Evolutionary conservation across 2,113 vertebrate genomes (phyloP).

Genomic region (Nycticebus coucang): DNA sequence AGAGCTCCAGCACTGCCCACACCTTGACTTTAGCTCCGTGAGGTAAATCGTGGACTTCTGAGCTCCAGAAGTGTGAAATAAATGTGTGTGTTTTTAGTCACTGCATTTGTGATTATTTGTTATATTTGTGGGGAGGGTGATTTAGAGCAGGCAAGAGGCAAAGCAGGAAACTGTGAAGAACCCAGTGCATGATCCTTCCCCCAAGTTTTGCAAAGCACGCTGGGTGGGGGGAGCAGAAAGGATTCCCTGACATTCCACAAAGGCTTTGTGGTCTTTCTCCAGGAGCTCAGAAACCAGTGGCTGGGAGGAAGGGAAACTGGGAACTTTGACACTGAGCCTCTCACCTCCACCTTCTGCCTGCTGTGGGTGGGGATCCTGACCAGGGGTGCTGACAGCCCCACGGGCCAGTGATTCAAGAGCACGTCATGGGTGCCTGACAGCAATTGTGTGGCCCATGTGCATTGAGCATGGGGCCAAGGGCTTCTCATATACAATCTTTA

Average conservation of each 20-base stretch:
- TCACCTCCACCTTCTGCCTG: background rate
- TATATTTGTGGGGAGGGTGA: background rate
- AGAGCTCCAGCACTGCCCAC: background rate
- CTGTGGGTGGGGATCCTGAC: background rate
- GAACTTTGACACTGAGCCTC: background rate
- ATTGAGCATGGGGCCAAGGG: background rate
- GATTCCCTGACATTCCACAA: background rate
- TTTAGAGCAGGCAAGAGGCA: too few relatives aligned
- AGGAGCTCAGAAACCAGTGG: background rate
- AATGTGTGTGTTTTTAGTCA: background rate
- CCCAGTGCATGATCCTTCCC: too few relatives aligned
- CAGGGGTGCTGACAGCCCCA: too few relatives aligned
- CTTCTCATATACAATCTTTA: background rate
- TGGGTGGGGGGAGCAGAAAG: background rate
- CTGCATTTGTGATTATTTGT: background rate
- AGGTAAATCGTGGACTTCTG: background rate
- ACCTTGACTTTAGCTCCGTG: background rate
- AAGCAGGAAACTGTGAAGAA: too few relatives aligned
- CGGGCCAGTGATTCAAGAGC: background rate
- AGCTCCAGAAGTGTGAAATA: background rate
- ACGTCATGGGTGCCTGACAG: fast-evolving
- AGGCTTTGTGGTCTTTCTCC: background rate
- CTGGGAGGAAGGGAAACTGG: background rate
- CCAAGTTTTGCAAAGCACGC: background rate
- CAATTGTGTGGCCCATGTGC: fast-evolving